phyloP scores from a whole-genome alignment of 2,113 vertebrate species.

The Gadus chalcogrammus region DNA sequence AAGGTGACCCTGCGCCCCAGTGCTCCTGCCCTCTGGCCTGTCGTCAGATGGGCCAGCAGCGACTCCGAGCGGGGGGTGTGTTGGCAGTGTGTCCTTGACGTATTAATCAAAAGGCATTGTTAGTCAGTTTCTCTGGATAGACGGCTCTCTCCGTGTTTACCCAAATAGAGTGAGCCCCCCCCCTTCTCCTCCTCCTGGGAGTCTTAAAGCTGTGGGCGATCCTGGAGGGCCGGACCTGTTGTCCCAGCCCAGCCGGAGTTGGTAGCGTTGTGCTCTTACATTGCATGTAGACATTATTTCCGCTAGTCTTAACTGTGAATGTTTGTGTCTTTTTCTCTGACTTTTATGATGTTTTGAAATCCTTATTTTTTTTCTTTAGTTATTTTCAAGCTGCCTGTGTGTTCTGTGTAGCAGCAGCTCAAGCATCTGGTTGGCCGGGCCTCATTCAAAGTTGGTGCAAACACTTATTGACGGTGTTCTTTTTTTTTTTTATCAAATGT shows the following conservation, averaged over 20 bases:
- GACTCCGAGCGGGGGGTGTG: background rate
- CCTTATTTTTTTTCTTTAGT: background rate
- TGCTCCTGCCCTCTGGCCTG: slow-evolving; percentile 65
- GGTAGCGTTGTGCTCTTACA: slow-evolving; percentile 51
- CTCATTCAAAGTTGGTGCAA: slow-evolving; percentile 91
- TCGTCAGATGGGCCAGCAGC: slow-evolving; percentile 51
- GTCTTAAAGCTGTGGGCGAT: slow-evolving; percentile 37
- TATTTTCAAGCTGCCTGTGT: slow-evolving; percentile 41
- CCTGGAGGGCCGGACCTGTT: slow-evolving; percentile 31
- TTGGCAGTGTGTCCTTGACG: slow-evolving; percentile 54
- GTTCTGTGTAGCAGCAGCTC: slow-evolving; percentile 61
- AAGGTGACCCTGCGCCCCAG: slow-evolving; percentile 60
- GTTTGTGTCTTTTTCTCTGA: slow-evolving; percentile 50
- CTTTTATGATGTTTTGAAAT: slow-evolving; percentile 35
- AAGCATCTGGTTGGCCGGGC: slow-evolving; percentile 78
- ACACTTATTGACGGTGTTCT: slow-evolving; percentile 95
- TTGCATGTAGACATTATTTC: slow-evolving; percentile 61
- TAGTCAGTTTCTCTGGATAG: slow-evolving; percentile 50
- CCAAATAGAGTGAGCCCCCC: slow-evolving; percentile 52
- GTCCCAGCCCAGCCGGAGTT: slow-evolving; percentile 47
- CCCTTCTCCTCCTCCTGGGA: slow-evolving; percentile 18
- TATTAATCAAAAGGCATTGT: slow-evolving; percentile 69
- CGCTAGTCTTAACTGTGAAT: slow-evolving; percentile 73
- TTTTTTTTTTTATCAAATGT: slow-evolving; percentile 86
- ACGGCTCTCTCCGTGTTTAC: slow-evolving; percentile 50